Conservation (phyloP, 2,888 invertebrate genomes). For the Amblyjoppa proteus region DNA sequence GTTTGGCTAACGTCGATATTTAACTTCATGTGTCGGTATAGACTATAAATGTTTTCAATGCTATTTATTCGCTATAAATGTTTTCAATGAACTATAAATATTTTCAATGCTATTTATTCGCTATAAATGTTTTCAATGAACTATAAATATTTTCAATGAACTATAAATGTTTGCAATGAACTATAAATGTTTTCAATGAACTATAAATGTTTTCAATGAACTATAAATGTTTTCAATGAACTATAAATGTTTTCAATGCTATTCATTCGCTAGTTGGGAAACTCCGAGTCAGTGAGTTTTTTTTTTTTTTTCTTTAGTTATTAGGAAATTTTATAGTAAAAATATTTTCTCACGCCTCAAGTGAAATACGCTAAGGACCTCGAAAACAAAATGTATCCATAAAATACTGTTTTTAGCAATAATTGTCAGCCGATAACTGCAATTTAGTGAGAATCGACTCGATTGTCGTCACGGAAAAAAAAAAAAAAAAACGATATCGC, state of each 20-base stretch:
- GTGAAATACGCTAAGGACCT: neutral
- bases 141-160: too few species aligned
- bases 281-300: neutral
- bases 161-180: neutral
- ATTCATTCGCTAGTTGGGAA: neutral
- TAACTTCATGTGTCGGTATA: neutral
- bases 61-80: neutral
- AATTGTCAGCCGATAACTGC: neutral
- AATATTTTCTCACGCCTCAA: neutral
- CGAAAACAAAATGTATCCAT: neutral
- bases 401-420: neutral
- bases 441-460: neutral
- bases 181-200: neutral
- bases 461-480: neutral
- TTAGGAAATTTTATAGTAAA: neutral
- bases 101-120: too few species aligned
- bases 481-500: neutral
- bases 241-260: neutral
- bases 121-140: neutral
- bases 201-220: neutral
- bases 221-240: neutral
- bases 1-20: neutral
- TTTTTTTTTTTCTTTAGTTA: neutral
- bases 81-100: too few species aligned
- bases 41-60: neutral